These are phyloP conservation scores for Pogonus chalceus DNA, from an alignment of 1,140 invertebrate species.

Conservation along the genomic window DNA sequence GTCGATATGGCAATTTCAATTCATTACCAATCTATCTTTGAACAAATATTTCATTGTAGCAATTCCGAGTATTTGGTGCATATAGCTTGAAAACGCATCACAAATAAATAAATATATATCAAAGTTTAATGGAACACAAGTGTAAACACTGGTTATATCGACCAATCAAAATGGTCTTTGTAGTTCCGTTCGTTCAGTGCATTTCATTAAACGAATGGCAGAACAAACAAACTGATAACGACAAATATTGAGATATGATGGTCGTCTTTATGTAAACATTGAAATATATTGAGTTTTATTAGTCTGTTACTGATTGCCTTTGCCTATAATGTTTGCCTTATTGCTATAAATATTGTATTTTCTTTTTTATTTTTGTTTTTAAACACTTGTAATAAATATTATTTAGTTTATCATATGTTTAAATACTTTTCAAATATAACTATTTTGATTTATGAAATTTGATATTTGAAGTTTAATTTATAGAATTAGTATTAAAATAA, in stretches of 20 bases:
- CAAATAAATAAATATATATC: constrained; percentile 6
- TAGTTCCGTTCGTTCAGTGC: not conserved
- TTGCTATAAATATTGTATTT: too few species aligned
- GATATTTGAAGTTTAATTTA: too few species aligned
- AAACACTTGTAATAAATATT: too few species aligned
- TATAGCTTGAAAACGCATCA: not conserved
- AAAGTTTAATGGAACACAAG: not conserved
- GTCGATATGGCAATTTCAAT: not conserved
- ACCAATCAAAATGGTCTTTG: constrained; percentile 1
- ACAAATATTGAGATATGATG: not conserved
- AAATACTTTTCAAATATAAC: too few species aligned
- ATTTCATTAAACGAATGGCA: constrained; percentile 5
- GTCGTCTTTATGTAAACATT: too few species aligned
- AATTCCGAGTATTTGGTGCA: constrained; percentile 3
- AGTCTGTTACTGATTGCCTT: too few species aligned
- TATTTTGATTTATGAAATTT: too few species aligned
- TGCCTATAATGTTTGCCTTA: too few species aligned
- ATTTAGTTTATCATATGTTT: too few species aligned
- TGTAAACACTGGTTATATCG: constrained; percentile 3
- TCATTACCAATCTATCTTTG: not conserved
- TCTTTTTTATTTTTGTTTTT: too few species aligned
- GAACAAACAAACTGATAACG: constrained; percentile 3
- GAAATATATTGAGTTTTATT: too few species aligned
- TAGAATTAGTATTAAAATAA: too few species aligned
- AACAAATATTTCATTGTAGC: constrained; percentile 5